Evolutionary conservation across 2,113 vertebrate species (phyloP).

Genomic region (Macroglossus sobrinus): DNA sequence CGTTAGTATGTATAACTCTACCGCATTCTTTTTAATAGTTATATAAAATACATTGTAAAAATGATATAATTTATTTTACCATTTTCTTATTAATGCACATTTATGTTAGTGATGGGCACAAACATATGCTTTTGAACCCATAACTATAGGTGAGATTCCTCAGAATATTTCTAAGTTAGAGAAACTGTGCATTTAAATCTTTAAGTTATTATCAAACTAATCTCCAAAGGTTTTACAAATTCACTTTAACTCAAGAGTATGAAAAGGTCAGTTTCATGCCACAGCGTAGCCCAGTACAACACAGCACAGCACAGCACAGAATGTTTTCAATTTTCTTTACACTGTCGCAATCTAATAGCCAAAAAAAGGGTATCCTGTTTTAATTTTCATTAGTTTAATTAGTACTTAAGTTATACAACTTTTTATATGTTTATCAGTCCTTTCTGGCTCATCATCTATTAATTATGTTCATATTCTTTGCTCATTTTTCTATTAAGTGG

Average conservation of each 20-base stretch:
- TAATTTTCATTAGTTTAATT: slow-evolving; percentile 28
- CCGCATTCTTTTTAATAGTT: not conserved
- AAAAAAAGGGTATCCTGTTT: not conserved
- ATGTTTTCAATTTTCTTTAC: slow-evolving; percentile 12
- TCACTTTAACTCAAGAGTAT: not conserved
- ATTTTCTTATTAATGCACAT: not conserved
- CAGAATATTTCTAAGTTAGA: not conserved
- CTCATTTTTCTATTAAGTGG: not conserved
- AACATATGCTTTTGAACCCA: not conserved
- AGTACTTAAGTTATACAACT: not conserved
- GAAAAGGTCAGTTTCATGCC: not conserved
- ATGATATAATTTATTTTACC: not conserved
- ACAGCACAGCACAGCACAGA: not conserved
- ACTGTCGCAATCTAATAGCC: not conserved
- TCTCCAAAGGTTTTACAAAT: slow-evolving; percentile 26
- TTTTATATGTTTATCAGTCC: not conserved
- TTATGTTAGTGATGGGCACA: not conserved
- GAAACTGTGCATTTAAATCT: not conserved
- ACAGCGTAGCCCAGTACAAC: not conserved
- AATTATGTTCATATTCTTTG: not conserved
- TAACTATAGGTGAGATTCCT: not conserved
- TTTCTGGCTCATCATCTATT: not conserved
- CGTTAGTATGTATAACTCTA: not conserved
- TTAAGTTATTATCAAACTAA: slow-evolving; percentile 33
- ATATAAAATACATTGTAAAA: not conserved